Evolutionary conservation across 2,113 vertebrate species (phyloP), one percentile per base, ranked within the genome.

Genomic region (Lophochroa leadbeateri): DNA sequence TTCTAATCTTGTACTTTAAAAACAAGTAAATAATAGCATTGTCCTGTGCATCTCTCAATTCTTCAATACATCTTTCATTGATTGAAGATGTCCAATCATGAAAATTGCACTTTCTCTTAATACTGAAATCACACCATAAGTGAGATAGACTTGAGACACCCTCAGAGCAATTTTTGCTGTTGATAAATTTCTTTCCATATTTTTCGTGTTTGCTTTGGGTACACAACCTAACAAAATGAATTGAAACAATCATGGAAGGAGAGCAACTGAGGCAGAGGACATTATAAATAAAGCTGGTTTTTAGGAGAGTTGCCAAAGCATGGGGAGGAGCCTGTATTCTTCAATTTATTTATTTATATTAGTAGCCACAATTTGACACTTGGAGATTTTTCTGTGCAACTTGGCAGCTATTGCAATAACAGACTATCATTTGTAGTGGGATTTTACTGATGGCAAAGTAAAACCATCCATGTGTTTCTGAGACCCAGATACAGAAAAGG

Each of bases 291-390:
- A 76, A 89, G 20, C 16, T 79, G 17, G 0, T 35, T 77, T 70
- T 83, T 58, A 33, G 57, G 41, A 79, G 65, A 28, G 8, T n/a
- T 92, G 39, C 63, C 69, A 93, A 92, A 21, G 6, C 37, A 53
- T 29, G 23, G 46, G 41, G 50, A 80, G 44, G 70, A 85, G 65
- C 47, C 43, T 94, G 11, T 90, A 55, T 44, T 83, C 58, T 88
- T 93, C 50, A 55, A 12, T 75, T 96, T 82, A 50, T 71, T 86
- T 86, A 37, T 91, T 90, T 93, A 35, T 76, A 71, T 94, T 92
- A 89, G 49, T 79, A 72, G 52, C 37, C 78, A 76, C 1, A 58
- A 71, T 94, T 24, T 91, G 63, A 91, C 44, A 85, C 50, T 94
- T 65, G 21, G 27, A 63, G 86, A 60, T 91, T 88, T 70, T 81